Evolutionary conservation across 2,113 vertebrate genomes (phyloP), one percentile per base, ranked within the genome.

Genomic region (Neotoma lepida): DNA sequence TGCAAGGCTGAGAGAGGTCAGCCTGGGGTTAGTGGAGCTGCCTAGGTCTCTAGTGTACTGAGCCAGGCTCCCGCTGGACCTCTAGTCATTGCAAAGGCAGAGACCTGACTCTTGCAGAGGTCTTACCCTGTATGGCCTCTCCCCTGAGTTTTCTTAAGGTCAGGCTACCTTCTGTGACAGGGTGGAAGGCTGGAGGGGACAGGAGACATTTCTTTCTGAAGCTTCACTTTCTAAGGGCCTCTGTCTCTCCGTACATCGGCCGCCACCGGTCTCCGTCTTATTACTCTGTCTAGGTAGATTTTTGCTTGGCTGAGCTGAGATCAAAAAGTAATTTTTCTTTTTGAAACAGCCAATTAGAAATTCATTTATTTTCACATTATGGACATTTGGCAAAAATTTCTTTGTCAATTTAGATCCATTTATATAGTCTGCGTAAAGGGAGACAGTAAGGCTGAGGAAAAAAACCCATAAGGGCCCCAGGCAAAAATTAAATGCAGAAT

Each of bases 391-490:
- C 98, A 98, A 98, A 98, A 97, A 93, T 98, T 98, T 97, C 98
- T 98, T 98, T 98, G 97, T 98, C 98, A 98, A 99, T 99, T 98
- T 98, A 98, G 97, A 97, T 98, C 98, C 98, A 98, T 99, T 99
- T 99, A 98, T 98, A 93, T 97, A 98, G 99, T 99, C 99, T 99
- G 98, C 98, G 98, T 99, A 99, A 99, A 99, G 98, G 98, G 98
- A 99, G 98, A 98, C 97, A 99, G 99, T 99, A 98, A 99, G 98
- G 98, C 98, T 98, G 97, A 96, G 91, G 97, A 99, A 95, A 74
- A 63, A 88, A 87, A 95, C 93, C 30, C 98, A 98, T 64, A 63
- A 97, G 97, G 98, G 99, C 99, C 99, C 97, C 98, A 96, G 99
- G 99, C 98, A 98, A 98, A 98, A 98, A 98, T 98, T 98, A 99